phyloP scores from a whole-genome alignment of 2,113 vertebrate species.

The Suricata suricatta region DNA sequence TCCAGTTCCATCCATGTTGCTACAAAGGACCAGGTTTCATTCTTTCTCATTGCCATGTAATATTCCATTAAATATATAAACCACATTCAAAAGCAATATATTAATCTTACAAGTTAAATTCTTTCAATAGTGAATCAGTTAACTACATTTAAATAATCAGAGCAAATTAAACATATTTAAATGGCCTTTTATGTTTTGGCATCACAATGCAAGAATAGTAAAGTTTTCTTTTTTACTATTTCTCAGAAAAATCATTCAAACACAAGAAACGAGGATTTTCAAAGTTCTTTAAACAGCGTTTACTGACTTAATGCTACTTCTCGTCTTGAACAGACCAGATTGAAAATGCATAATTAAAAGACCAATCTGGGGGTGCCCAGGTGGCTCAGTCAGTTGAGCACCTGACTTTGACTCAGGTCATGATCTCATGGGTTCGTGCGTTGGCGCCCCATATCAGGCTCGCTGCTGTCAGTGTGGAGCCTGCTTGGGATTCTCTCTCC shows the following conservation, averaged over 20 bases:
- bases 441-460: too few relatives aligned
- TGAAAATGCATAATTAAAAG: conserved; percentile 21
- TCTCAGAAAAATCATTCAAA: neutral
- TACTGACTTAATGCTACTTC: neutral
- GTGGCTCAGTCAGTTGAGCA: too few relatives aligned
- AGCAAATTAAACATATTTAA: conserved; percentile 19
- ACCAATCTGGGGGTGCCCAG: too few relatives aligned
- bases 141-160: neutral
- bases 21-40: too few relatives aligned
- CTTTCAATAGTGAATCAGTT: neutral
- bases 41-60: too few relatives aligned
- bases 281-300: conserved; percentile 26
- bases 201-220: neutral
- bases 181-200: neutral
- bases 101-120: neutral
- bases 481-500: too few relatives aligned
- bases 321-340: neutral
- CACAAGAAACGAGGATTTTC: neutral
- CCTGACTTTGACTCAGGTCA: too few relatives aligned
- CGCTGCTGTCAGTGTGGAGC: too few relatives aligned
- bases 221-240: neutral
- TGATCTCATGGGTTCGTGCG: too few relatives aligned
- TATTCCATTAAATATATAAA: too few relatives aligned
- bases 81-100: neutral
- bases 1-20: too few relatives aligned